phyloP scores from a whole-genome alignment of 1,140 invertebrate species.

The Nasonia giraulti region DNA sequence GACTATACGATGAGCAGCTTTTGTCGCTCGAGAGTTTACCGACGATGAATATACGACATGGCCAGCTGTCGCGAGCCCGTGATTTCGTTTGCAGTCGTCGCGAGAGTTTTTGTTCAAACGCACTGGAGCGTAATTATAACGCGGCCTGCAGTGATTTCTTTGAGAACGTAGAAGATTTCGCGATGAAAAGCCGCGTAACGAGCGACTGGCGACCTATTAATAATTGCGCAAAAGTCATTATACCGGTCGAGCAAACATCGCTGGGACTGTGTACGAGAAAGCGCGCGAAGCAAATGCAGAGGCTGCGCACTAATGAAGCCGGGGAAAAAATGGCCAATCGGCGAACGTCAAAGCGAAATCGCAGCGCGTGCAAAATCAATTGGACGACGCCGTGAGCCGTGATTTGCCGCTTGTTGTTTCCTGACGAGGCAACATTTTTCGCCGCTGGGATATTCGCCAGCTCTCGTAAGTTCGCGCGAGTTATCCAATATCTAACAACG shows the following conservation, averaged over 20 bases:
- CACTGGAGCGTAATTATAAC: no score
- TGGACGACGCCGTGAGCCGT: not conserved
- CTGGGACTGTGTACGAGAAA: no score
- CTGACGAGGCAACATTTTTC: not conserved
- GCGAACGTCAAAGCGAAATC: not conserved
- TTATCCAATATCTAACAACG: not conserved
- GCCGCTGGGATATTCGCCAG: not conserved
- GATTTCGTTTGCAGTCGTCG: not conserved
- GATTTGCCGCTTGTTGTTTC: not conserved
- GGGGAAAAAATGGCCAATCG: no score
- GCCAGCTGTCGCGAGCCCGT: not conserved
- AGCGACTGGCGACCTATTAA: no score
- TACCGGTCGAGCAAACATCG: no score
- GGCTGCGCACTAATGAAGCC: no score
- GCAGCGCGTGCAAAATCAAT: not conserved
- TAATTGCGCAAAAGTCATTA: no score
- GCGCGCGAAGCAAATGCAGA: no score
- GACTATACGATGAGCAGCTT: not conserved
- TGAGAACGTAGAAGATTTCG: not conserved
- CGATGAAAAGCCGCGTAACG: no score
- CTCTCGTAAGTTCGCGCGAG: not conserved
- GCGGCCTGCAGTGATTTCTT: no score
- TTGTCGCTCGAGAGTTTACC: no score
- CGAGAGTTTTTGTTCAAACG: not conserved
- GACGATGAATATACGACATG: not conserved